A percentile compares a stretch with the other conserved stretches of the same genome.
These are phyloP conservation scores for Danaus melanippus DNA, from an alignment of 1,140 invertebrate genomes.

Conservation along the genomic window DNA sequence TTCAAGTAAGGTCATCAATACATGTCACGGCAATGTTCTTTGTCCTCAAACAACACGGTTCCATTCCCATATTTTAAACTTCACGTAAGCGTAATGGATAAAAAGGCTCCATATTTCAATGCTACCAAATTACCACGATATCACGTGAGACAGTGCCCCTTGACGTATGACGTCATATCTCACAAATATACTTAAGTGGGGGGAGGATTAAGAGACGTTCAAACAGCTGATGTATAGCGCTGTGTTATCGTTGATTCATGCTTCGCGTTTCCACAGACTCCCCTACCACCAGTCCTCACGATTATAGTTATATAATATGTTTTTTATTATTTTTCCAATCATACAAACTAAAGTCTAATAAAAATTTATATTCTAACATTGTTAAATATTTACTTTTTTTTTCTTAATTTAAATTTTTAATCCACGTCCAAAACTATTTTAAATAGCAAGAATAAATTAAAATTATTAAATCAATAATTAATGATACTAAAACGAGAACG, in stretches of 20 bases:
- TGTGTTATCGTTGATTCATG: slow-evolving; percentile 43
- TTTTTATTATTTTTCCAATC: background rate
- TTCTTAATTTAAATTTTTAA: too few species aligned
- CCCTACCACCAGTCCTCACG: slow-evolving; percentile 11
- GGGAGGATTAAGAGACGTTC: slow-evolving; percentile 51
- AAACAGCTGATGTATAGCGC: slow-evolving; percentile 41
- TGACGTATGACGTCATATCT: slow-evolving; percentile 58
- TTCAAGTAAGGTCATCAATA: too few species aligned
- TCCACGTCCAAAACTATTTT: too few species aligned
- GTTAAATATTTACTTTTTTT: too few species aligned
- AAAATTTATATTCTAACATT: too few species aligned
- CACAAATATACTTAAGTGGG: slow-evolving; percentile 43
- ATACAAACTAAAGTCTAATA: background rate
- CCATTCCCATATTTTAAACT: too few species aligned
- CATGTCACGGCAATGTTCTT: too few species aligned
- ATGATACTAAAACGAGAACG: background rate
- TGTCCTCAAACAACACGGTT: too few species aligned
- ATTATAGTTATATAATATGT: background rate
- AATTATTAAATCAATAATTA: too few species aligned
- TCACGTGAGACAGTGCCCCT: slow-evolving; percentile 38
- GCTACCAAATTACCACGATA: slow-evolving; percentile 36
- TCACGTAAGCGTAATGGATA: slow-evolving; percentile 3
- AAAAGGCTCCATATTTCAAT: slow-evolving; percentile 20
- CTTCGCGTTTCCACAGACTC: slow-evolving; percentile 17
- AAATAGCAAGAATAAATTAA: too few species aligned